A percentile compares a stretch with the other conserved stretches of the same genome.
These are phyloP conservation scores for Malaclemys terrapin DNA, from an alignment of 2,113 vertebrate genomes.

Conservation along the genomic window DNA sequence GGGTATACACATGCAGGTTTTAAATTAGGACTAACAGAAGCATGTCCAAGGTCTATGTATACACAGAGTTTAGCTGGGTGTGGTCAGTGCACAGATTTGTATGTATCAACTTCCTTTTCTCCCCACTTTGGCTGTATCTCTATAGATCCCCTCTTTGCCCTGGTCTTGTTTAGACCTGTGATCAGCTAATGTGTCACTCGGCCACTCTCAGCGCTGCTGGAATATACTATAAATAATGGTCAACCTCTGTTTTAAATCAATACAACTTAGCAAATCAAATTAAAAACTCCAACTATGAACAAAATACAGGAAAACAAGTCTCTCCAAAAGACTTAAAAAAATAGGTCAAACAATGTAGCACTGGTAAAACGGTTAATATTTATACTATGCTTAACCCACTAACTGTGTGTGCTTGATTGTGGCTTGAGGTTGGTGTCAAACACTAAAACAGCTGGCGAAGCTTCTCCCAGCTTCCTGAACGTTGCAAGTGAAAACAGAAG, in stretches of 20 bases:
- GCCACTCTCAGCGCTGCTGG: neutral
- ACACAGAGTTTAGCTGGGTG: neutral
- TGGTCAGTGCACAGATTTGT: neutral
- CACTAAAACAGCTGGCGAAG: neutral
- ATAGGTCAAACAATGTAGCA: neutral
- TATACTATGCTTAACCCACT: neutral
- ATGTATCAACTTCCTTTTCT: neutral
- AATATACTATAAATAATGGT: neutral
- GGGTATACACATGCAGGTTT: neutral
- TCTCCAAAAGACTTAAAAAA: neutral
- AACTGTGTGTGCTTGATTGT: neutral
- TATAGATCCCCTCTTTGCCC: neutral
- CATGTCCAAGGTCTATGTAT: neutral
- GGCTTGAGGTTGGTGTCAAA: neutral
- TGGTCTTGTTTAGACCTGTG: neutral
- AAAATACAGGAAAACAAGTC: neutral
- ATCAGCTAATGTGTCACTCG: neutral
- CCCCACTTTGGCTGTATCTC: neutral
- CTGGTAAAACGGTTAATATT: neutral
- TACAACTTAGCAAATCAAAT: neutral
- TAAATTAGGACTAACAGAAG: neutral
- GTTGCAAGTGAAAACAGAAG: neutral
- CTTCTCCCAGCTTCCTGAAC: neutral
- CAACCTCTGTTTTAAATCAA: neutral
- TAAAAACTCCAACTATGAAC: neutral